Base-by-base conservation (phyloP, 2,797 vertebrate species). In the Salmo trutta region DNA sequence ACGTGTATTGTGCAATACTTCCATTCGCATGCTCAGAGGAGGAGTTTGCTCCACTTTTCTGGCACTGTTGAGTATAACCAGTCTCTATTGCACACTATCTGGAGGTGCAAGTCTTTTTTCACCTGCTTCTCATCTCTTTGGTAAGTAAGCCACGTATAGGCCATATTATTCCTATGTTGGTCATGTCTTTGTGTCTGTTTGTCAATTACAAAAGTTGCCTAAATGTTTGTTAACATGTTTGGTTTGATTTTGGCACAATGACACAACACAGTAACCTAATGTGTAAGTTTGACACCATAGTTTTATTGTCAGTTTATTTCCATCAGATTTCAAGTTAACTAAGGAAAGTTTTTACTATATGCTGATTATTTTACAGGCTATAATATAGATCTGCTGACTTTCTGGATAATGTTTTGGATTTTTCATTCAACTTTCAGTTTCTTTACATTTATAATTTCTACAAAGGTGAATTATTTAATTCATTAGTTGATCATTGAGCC, bases 41-140 rank as follows among this genome's bases (percentile, higher is more conserved):
- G 94, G 94, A 93, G 94, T 94, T 78, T 79, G 41, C 77, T 86
- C 83, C 85, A 91, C 86, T 90, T 81, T 77, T 86, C 83, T 80
- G 79, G 83, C 75, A 8, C 75, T 81, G 76, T 79, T 89, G 76
- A 82, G 75, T 77, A 52, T 76, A 83, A 81, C 47, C 3, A 69
- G 75, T 93, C 89, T 93, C 93, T 93, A 85, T 86, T 90, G 82
- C 92, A 92, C 91, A 90, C 88, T 89, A 90, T 84, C 91, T 91
- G 89, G 92, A 94, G 93, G 92, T 83, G 86, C 90, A 84, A 89
- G 91, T 84, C 85, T 83, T 84, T 89, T 89, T 47, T 47, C 85
- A 82, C 88, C 88, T 84, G 81, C 90, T 89, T 76, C 79, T 67
- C 75, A 91, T 89, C 90, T 88, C 79, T 82, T 81, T 88, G 90